Evolutionary conservation across 2,888 invertebrate species (phyloP).

Genomic region (Tetanocera ferruginea): DNA sequence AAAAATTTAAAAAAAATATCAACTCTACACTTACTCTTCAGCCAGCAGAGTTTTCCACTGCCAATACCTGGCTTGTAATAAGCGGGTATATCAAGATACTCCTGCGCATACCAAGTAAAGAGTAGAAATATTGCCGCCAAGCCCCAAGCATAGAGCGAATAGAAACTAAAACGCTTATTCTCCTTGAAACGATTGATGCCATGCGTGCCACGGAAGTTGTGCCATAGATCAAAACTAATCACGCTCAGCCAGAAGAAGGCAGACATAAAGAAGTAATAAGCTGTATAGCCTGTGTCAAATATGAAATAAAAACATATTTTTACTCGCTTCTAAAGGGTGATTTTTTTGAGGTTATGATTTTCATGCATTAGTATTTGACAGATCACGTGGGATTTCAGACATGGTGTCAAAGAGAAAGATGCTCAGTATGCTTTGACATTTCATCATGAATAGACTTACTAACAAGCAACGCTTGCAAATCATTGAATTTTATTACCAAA

Average conservation of each 20-base stretch:
- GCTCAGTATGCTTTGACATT: too few relatives aligned
- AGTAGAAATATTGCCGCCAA: constrained; percentile 57
- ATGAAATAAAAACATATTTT: neutral
- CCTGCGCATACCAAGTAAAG: constrained; percentile 62
- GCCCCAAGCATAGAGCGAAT: constrained; percentile 68
- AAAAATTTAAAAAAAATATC: neutral
- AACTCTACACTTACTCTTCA: constrained; percentile 69
- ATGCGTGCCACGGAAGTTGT: constrained; percentile 70
- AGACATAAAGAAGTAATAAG: constrained; percentile 82
- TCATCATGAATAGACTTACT: too few relatives aligned
- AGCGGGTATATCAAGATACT: constrained; percentile 53
- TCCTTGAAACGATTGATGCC: constrained; percentile 62
- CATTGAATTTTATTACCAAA: too few relatives aligned
- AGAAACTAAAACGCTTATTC: constrained; percentile 65
- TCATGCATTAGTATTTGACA: too few relatives aligned
- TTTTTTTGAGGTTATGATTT: too few relatives aligned
- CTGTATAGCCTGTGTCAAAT: constrained; percentile 74
- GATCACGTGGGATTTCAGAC: too few relatives aligned
- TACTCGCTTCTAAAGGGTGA: too few relatives aligned
- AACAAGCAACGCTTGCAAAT: too few relatives aligned
- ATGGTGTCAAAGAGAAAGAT: too few relatives aligned
- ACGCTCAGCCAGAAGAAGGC: constrained; percentile 90
- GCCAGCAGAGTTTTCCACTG: constrained; percentile 72
- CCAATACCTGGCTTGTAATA: constrained; percentile 73
- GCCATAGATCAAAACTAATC: constrained; percentile 90